These are phyloP conservation scores for Typhlichthys subterraneus DNA, from an alignment of 2,797 vertebrate genomes.

Conservation along the genomic window DNA sequence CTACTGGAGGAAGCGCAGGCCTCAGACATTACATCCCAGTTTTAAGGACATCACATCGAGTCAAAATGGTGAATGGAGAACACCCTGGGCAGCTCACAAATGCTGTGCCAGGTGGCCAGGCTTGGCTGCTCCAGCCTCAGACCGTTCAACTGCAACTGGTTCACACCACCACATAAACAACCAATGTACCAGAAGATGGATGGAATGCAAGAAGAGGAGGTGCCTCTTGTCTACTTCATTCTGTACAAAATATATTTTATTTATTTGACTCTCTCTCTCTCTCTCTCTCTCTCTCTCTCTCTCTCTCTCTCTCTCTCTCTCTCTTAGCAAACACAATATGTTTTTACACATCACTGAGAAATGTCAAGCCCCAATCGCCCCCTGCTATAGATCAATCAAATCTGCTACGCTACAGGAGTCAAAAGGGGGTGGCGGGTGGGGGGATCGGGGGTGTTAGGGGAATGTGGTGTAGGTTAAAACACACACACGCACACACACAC, in stretches of 20 bases:
- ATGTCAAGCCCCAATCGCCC: slow-evolving; percentile 72
- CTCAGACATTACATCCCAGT: slow-evolving; percentile 53
- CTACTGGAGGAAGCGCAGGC: slow-evolving; percentile 56
- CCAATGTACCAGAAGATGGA: no score
- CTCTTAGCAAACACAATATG: slow-evolving; percentile 74
- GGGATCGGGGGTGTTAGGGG: background rate
- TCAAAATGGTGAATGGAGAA: slow-evolving; percentile 61
- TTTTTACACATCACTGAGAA: slow-evolving; percentile 80
- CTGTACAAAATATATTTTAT: background rate
- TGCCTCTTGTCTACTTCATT: no score
- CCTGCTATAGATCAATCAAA: slow-evolving; percentile 75
- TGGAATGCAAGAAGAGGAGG: no score
- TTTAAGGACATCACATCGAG: slow-evolving; percentile 67
- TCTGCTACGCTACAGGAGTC: slow-evolving; percentile 57
- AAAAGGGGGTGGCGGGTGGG: slow-evolving; percentile 24
- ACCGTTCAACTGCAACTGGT: slow-evolving; percentile 8
- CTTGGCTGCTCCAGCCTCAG: slow-evolving; percentile 25
- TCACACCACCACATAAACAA: slow-evolving; percentile 14
- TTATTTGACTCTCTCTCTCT: slow-evolving; percentile 4
- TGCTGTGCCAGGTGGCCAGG: slow-evolving; percentile 54
- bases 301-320: slow-evolving; percentile 34
- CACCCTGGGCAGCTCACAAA: slow-evolving; percentile 54
- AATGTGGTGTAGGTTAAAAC: background rate
- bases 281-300: background rate
- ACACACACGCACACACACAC: background rate